Percentiles rank a stretch among this genome's conserved stretches.
phyloP scores from a whole-genome alignment of 2,888 invertebrate species.

The Xylophagus ater region DNA sequence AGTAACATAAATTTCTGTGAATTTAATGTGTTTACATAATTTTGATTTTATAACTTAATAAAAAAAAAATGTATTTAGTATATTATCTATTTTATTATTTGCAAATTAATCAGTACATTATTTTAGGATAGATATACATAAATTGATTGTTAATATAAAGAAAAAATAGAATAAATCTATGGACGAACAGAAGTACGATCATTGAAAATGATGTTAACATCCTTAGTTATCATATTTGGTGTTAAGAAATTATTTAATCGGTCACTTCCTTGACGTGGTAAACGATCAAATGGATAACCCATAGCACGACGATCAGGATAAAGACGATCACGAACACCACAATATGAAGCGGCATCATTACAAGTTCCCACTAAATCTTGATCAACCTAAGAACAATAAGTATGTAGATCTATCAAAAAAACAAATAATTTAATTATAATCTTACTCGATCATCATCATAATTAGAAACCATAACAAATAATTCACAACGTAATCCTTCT shows the following conservation, averaged over 20 bases:
- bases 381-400: slow-evolving; percentile 24
- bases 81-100: too few species aligned
- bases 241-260: slow-evolving; percentile 52
- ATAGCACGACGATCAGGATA: slow-evolving; percentile 73
- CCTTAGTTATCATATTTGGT: slow-evolving; percentile 53
- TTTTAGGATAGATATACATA: too few species aligned
- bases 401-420: not conserved
- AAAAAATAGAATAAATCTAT: too few species aligned
- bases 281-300: slow-evolving; percentile 79
- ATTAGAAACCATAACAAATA: slow-evolving; percentile 64
- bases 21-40: too few species aligned
- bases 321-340: slow-evolving; percentile 61
- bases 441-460: slow-evolving; percentile 45
- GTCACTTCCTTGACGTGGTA: slow-evolving; percentile 43
- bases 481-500: too few species aligned
- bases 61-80: too few species aligned
- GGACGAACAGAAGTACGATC: slow-evolving; percentile 40
- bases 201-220: slow-evolving; percentile 45
- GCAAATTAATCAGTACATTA: too few species aligned
- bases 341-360: slow-evolving; percentile 64
- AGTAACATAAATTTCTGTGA: too few species aligned
- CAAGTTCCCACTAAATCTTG: slow-evolving; percentile 43
- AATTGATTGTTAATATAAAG: too few species aligned
- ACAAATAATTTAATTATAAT: too few species aligned
- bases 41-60: too few species aligned